Evolutionary conservation across 2,888 invertebrate species (phyloP).

Genomic region (Cistogaster globosa): DNA sequence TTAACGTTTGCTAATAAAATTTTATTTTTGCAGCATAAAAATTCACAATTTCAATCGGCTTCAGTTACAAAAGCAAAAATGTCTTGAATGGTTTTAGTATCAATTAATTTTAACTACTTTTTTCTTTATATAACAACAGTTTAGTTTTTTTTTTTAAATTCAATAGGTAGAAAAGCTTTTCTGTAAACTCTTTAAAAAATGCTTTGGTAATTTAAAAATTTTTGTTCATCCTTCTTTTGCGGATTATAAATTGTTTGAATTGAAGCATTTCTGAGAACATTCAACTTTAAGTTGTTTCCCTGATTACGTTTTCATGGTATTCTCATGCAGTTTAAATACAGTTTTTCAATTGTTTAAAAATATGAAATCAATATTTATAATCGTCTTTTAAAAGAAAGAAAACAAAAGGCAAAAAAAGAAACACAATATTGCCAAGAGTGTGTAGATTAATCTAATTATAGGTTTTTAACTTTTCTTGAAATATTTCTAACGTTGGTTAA

Average conservation of each 20-base stretch:
- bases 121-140: constrained; percentile 2
- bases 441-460: constrained; percentile 67
- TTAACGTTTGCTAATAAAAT: not conserved
- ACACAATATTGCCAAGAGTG: constrained; percentile 37
- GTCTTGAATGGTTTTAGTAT: constrained; percentile 15
- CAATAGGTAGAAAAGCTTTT: not conserved
- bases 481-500: constrained; percentile 58
- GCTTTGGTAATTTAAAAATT: constrained; percentile 18
- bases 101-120: constrained; percentile 23
- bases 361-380: constrained; percentile 67
- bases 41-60: not conserved
- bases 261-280: constrained; percentile 31
- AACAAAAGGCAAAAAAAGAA: not conserved
- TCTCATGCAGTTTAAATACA: constrained; percentile 35
- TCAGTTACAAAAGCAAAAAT: not conserved
- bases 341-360: constrained; percentile 48
- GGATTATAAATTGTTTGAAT: constrained; percentile 2
- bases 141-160: constrained; percentile 1
- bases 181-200: constrained; percentile 14
- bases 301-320: not conserved
- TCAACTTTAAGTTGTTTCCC: constrained; percentile 40
- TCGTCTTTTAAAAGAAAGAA: constrained; percentile 34
- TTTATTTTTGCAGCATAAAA: not conserved
- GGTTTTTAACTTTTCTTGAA: constrained; percentile 64
- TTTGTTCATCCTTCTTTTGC: not conserved